phyloP scores from a whole-genome alignment of 1,140 invertebrate genomes.

The Phymorhynchus buccinoides region DNA sequence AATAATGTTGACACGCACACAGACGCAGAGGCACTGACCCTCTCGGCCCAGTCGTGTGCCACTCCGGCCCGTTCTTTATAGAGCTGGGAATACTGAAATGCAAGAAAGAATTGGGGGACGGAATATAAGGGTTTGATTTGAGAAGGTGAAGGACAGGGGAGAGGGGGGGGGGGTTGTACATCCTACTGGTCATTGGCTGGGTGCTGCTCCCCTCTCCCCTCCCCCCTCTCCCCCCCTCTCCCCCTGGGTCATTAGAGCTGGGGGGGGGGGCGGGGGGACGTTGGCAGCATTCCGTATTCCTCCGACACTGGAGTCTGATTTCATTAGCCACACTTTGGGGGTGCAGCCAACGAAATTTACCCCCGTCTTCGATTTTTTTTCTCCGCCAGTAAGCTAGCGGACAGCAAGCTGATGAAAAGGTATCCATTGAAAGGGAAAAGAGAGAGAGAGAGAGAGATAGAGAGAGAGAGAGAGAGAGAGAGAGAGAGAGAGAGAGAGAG shows the following conservation, averaged over 20 bases:
- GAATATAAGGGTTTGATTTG: no score
- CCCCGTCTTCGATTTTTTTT: slow-evolving; percentile 4
- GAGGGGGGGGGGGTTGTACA: no score
- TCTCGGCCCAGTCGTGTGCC: no score
- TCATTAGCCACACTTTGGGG: neutral
- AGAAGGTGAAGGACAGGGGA: no score
- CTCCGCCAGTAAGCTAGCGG: neutral
- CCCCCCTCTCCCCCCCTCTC: neutral
- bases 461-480: no score
- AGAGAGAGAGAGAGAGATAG: neutral
- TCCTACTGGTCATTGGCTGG: neutral
- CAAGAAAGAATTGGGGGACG: no score
- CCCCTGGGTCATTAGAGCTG: neutral
- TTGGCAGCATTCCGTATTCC: neutral
- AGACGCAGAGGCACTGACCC: no score
- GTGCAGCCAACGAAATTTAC: neutral
- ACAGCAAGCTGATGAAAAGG: neutral
- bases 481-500: no score
- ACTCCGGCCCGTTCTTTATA: no score
- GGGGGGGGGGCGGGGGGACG: neutral
- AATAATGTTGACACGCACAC: no score
- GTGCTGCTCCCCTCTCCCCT: neutral
- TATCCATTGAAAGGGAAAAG: neutral
- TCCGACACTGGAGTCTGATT: neutral
- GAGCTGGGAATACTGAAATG: no score